Evolutionary conservation across 2,797 vertebrate species (phyloP), one percentile per base, ranked within the genome.

Genomic region (Anas georgica): DNA sequence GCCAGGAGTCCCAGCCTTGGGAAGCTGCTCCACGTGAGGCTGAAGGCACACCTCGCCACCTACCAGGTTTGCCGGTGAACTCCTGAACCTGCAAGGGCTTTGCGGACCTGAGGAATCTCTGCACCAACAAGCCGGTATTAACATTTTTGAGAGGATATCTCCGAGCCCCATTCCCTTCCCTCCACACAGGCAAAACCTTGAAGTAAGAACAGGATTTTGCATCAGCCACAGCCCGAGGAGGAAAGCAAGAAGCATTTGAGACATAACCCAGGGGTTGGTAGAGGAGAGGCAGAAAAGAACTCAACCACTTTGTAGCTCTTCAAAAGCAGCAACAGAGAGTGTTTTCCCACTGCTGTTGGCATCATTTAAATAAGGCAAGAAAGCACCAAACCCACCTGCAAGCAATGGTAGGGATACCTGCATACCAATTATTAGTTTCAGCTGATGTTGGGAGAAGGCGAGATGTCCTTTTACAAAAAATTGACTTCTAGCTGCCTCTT

Each of bases 111-210:
- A 75, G 82, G 93, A 85, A 89, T 67, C 60, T 41, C 82, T 74
- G 64, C 64, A 43, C 60, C 54, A 60, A 33, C 75, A 74, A 85
- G 56, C 0, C 12, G 68, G 92, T 87, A 89, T 95, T 96, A 94
- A 94, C 92, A 93, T 89, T 95, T 95, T 78, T 94, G 82, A 94
- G 92, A 87, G 84, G 92, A 64, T 96, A 74, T 94, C 52, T 63
- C 66, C 78, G 84, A 91, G 67, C 56, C 84, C n/a, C 82, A 64
- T 96, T 41, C 75, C 33, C 15, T 79, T 45, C 75, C 33, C 16
- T 84, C 39, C 52, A 79, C 28, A 37, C 0, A 1, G 64, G 25
- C 43, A 83, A 82, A 90, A 76, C 37, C 60, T 91, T 39, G 6
- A 8, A 10, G 55, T 6, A 28, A 22, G 22, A 94, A 31, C 41